Evolutionary conservation across 2,113 vertebrate genomes (phyloP).

Genomic region (Charina bottae): DNA sequence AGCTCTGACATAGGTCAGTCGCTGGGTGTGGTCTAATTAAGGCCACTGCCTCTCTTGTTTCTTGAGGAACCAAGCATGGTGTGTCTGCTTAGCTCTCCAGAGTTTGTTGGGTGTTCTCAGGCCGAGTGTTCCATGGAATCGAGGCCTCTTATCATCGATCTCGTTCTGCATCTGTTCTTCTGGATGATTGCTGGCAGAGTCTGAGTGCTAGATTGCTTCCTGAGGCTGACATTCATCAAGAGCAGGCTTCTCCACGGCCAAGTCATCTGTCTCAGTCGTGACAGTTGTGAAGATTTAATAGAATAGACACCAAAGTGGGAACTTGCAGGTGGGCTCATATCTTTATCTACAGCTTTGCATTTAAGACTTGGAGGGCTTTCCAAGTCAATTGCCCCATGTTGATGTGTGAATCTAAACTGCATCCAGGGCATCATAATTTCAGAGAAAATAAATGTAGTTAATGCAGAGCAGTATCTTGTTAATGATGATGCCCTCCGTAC

Average conservation of each 20-base stretch:
- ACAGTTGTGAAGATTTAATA: neutral
- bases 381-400: neutral
- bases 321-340: neutral
- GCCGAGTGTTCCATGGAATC: neutral
- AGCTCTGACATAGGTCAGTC: neutral
- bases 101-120: neutral
- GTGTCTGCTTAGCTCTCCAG: neutral
- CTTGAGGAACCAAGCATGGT: neutral
- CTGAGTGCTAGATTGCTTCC: neutral
- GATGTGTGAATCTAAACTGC: neutral
- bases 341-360: neutral
- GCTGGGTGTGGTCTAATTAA: neutral
- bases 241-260: neutral
- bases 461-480: neutral
- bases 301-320: neutral
- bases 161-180: neutral
- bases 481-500: too few relatives aligned
- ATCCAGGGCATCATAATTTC: neutral
- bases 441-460: neutral
- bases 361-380: neutral
- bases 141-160: neutral
- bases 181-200: neutral
- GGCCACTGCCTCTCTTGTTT: neutral
- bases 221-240: neutral
- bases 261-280: neutral